A percentile compares a stretch with the other conserved stretches of the same genome.
Conservation (phyloP, 1,140 invertebrate species). For the Drosophila suzukii region DNA sequence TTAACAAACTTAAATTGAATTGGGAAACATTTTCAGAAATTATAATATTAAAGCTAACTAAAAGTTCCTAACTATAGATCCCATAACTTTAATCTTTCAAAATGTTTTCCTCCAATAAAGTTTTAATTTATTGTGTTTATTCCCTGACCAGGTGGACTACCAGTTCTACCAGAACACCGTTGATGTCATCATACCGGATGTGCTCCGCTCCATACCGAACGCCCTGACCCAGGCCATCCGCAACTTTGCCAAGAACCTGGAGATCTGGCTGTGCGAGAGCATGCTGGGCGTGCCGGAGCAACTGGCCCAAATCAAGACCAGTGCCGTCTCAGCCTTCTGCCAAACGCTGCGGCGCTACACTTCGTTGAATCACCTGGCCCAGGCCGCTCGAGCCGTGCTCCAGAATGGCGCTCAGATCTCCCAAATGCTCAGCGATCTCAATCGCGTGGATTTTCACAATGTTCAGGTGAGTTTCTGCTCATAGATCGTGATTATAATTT, state of each 20-base stretch:
- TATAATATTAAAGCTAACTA: too few relatives aligned
- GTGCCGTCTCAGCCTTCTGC: slow-evolving; percentile 95
- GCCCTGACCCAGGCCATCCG: slow-evolving; percentile 96
- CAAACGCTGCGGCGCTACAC: slow-evolving; percentile 98
- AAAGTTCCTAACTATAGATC: too few relatives aligned
- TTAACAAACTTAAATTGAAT: too few relatives aligned
- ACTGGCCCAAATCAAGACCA: slow-evolving; percentile 93
- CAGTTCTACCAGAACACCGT: slow-evolving; percentile 98
- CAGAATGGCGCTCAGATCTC: slow-evolving; percentile 97
- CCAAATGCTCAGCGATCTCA: slow-evolving; percentile 98
- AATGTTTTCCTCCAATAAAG: too few relatives aligned
- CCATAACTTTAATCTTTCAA: too few relatives aligned
- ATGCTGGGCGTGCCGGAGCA: slow-evolving; percentile 94
- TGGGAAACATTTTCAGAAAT: too few relatives aligned
- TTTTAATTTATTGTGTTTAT: background rate
- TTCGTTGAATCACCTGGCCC: slow-evolving; percentile 98
- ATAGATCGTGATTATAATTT: too few relatives aligned
- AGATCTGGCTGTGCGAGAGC: slow-evolving; percentile 94
- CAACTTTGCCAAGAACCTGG: slow-evolving; percentile 96
- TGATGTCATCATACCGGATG: slow-evolving; percentile 97
- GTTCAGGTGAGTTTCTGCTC: slow-evolving; percentile 89
- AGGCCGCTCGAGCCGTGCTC: slow-evolving; percentile 96
- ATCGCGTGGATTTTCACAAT: slow-evolving; percentile 98
- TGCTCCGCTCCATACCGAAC: slow-evolving; percentile 96
- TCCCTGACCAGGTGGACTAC: slow-evolving; percentile 90